A percentile compares a stretch with the other conserved stretches of the same genome.
phyloP scores from a whole-genome alignment of 2,797 vertebrate genomes.

The Anabacerthia variegaticeps region DNA sequence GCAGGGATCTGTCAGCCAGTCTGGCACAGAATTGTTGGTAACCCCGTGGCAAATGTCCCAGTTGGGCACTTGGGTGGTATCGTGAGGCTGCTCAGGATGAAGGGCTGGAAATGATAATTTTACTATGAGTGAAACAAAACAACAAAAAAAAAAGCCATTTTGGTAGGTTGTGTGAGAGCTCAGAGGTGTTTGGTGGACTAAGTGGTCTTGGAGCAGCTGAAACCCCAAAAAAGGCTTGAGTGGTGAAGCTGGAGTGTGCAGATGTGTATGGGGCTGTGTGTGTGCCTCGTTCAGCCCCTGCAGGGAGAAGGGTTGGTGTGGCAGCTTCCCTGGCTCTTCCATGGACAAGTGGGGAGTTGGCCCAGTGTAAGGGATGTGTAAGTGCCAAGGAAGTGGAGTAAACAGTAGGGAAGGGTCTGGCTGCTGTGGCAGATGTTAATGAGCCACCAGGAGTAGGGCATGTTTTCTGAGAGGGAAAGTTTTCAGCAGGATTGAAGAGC shows the following conservation, averaged over 20 bases:
- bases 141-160: background rate
- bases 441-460: background rate
- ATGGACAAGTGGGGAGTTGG: fast-evolving
- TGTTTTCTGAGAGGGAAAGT: background rate
- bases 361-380: background rate
- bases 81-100: background rate
- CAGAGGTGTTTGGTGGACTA: background rate
- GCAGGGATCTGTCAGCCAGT: background rate
- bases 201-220: background rate
- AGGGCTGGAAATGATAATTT: background rate
- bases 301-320: background rate
- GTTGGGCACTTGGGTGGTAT: too few relatives aligned
- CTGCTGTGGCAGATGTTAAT: background rate
- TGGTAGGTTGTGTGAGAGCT: background rate
- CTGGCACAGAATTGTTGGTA: background rate
- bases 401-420: background rate
- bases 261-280: background rate
- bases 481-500: background rate
- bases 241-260: background rate
- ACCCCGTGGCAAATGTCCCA: background rate
- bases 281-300: background rate
- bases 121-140: fast-evolving
- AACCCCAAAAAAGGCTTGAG: background rate
- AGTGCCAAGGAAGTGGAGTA: background rate
- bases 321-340: fast-evolving